Percentiles rank a stretch among this genome's conserved stretches.
These are phyloP conservation scores for Sterrhoptilus dennistouni DNA, from an alignment of 2,113 vertebrate species.

Conservation along the genomic window DNA sequence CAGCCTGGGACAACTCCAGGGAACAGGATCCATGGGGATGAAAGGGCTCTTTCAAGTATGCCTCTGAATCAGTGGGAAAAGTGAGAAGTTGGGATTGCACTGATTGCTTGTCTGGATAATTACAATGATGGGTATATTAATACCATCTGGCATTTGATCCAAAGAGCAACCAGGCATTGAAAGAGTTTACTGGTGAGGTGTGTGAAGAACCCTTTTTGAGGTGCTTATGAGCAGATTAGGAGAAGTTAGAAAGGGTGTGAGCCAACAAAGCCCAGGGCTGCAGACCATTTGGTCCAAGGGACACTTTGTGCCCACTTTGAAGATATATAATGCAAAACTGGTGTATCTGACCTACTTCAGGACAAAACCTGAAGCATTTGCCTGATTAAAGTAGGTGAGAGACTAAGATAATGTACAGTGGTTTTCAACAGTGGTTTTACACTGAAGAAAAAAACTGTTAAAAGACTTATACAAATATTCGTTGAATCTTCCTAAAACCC, in stretches of 20 bases:
- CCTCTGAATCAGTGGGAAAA: constrained; percentile 14
- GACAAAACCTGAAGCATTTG: neutral
- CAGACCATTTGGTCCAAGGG: neutral
- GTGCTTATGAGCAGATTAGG: constrained; percentile 16
- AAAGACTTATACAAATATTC: neutral
- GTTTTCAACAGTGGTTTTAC: neutral
- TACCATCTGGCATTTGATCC: neutral
- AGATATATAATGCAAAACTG: neutral
- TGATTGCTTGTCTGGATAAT: constrained; percentile 30
- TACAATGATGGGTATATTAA: constrained; percentile 32
- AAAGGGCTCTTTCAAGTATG: constrained; percentile 15
- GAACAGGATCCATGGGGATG: constrained; percentile 13
- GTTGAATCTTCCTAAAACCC: neutral
- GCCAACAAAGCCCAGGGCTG: neutral
- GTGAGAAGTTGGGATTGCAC: neutral
- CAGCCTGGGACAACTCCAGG: constrained; percentile 44
- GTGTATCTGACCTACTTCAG: neutral
- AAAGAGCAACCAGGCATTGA: neutral
- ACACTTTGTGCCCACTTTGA: neutral
- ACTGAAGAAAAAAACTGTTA: neutral
- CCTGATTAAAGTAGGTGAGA: neutral
- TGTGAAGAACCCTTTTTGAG: neutral
- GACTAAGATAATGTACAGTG: neutral
- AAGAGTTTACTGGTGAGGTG: constrained; percentile 8
- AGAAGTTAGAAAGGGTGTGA: neutral